These are phyloP conservation scores for Erebia epiphron DNA, from an alignment of 2,888 invertebrate genomes.

Conservation along the genomic window DNA sequence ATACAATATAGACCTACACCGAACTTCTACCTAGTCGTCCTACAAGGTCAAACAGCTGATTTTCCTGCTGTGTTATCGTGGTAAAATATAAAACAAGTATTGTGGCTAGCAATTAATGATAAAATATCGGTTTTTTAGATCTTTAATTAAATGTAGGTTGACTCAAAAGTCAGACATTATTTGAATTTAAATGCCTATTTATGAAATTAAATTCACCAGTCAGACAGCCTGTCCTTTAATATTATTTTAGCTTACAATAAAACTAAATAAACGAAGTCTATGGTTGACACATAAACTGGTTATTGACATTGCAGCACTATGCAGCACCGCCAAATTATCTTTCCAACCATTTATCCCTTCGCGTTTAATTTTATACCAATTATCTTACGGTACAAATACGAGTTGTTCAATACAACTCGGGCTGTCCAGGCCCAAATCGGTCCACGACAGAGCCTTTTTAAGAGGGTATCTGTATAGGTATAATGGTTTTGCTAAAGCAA, in stretches of 20 bases:
- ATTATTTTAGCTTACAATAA: not conserved
- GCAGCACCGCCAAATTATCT: slow-evolving; percentile 37
- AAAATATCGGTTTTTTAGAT: slow-evolving; percentile 17
- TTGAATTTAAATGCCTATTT: no score
- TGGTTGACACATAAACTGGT: slow-evolving; percentile 5
- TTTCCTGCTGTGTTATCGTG: slow-evolving; percentile 51
- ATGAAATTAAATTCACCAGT: no score
- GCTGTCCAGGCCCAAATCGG: slow-evolving; percentile 52
- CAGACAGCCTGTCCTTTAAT: no score
- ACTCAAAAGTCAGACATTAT: no score
- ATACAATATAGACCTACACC: not conserved
- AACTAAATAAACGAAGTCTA: not conserved
- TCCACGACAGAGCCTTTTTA: slow-evolving; percentile 50
- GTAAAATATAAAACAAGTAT: slow-evolving; percentile 32
- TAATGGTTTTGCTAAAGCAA: slow-evolving; percentile 78
- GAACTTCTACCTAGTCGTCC: not conserved
- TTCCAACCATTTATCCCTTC: slow-evolving; percentile 39
- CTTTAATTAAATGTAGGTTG: slow-evolving; percentile 14
- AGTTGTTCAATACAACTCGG: slow-evolving; percentile 46
- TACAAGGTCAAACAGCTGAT: slow-evolving; percentile 49
- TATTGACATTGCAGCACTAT: slow-evolving; percentile 10
- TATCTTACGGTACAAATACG: slow-evolving; percentile 47
- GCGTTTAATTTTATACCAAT: slow-evolving; percentile 49
- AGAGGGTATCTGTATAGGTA: slow-evolving; percentile 51
- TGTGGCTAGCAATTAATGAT: slow-evolving; percentile 26